Conservation (phyloP, 2,888 invertebrate genomes). For the Scaptodrosophila latifasciaeformis region DNA sequence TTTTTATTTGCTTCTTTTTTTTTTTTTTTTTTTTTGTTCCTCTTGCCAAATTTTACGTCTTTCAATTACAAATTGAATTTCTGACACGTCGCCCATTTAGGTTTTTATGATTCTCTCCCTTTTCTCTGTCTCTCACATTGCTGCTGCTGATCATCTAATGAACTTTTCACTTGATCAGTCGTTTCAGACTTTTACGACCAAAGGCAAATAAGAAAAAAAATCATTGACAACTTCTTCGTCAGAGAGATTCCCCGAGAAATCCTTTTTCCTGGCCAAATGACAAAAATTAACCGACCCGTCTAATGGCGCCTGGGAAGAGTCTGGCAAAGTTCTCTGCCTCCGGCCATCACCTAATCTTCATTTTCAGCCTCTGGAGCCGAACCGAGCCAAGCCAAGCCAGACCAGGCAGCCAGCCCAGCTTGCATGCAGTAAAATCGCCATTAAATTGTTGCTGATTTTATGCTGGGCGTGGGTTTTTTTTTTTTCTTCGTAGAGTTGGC, state of each 20-base stretch:
- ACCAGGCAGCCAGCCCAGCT: constrained; percentile 18
- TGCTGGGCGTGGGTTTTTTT: neutral
- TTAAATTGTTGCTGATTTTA: constrained; percentile 65
- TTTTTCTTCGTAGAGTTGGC: too few relatives aligned
- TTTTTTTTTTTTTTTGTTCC: neutral
- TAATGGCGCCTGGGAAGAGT: neutral
- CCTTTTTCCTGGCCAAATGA: constrained; percentile 3
- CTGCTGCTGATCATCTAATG: constrained; percentile 44
- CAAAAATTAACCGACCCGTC: constrained; percentile 13
- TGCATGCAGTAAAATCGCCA: constrained; percentile 59
- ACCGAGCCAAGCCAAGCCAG: neutral
- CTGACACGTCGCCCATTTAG: constrained; percentile 52
- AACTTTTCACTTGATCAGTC: constrained; percentile 53
- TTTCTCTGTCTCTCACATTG: too few relatives aligned
- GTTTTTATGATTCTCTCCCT: constrained; percentile 40
- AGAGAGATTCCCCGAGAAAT: neutral
- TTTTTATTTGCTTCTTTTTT: neutral
- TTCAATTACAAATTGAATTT: constrained; percentile 41
- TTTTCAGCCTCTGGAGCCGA: constrained; percentile 32
- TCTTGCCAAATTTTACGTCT: too few relatives aligned
- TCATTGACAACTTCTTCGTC: constrained; percentile 45
- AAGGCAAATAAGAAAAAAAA: constrained; percentile 37
- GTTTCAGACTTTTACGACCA: constrained; percentile 19
- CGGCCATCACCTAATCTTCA: constrained; percentile 52
- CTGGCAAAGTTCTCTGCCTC: neutral